A percentile compares a stretch with the other conserved stretches of the same genome.
phyloP scores from a whole-genome alignment of 2,797 vertebrate genomes.

The Eremophila alpestris region DNA sequence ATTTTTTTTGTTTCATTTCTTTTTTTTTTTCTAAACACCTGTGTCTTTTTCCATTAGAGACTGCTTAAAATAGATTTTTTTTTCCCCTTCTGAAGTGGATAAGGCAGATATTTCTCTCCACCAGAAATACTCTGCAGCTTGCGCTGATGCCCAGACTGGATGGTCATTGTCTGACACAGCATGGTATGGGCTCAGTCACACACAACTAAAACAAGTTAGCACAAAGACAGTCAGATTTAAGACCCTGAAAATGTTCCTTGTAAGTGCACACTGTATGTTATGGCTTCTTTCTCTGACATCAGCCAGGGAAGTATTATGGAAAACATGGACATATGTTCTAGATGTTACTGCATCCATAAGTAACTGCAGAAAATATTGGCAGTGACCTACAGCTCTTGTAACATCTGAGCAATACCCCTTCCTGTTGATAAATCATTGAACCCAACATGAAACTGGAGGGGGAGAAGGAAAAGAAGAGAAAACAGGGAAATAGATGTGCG shows the following conservation, averaged over 20 bases:
- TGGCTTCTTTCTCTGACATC: background rate
- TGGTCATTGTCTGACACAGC: background rate
- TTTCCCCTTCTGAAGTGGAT: background rate
- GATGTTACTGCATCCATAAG: background rate
- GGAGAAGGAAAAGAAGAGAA: background rate
- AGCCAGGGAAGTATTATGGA: background rate
- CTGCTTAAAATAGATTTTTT: background rate
- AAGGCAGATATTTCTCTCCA: background rate
- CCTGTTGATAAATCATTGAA: background rate
- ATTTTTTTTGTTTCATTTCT: background rate
- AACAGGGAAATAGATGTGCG: fast-evolving
- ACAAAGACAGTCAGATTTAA: background rate
- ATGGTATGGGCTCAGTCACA: background rate
- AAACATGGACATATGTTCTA: background rate
- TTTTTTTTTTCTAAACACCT: fast-evolving
- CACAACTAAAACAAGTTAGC: background rate
- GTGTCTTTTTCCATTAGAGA: background rate
- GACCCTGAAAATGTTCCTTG: background rate
- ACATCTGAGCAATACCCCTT: background rate
- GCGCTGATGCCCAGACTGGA: background rate
- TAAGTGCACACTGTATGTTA: background rate
- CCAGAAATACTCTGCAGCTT: background rate
- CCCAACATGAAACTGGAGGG: background rate
- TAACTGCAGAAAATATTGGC: background rate
- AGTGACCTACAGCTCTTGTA: background rate